Evolutionary conservation across 2,797 vertebrate genomes (phyloP).

Genomic region (Danio jaintianensis): DNA sequence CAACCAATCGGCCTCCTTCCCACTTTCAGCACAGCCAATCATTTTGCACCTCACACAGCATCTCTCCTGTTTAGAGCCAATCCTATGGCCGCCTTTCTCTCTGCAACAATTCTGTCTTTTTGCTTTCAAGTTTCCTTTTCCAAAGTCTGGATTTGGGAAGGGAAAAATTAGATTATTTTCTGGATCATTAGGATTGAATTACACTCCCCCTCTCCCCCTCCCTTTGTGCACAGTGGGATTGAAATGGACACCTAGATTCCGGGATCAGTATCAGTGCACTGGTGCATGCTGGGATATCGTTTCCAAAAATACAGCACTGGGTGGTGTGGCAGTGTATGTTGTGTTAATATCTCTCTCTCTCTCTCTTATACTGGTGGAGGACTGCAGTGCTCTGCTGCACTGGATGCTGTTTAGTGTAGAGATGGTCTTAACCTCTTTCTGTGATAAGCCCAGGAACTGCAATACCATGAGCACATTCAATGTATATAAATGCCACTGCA

Average conservation of each 20-base stretch:
- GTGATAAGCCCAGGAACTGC: slow-evolving; percentile 74
- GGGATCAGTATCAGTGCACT: slow-evolving; percentile 66
- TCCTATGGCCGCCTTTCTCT: slow-evolving; percentile 18
- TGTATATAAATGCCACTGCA: slow-evolving; percentile 30
- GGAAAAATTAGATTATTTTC: slow-evolving; percentile 26
- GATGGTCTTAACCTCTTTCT: slow-evolving; percentile 77
- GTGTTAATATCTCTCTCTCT: slow-evolving; percentile 42
- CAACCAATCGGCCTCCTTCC: slow-evolving; percentile 40
- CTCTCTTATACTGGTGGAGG: background rate
- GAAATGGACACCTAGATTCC: slow-evolving; percentile 70
- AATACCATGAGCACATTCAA: slow-evolving; percentile 65
- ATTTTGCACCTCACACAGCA: background rate
- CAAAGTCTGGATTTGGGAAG: slow-evolving; percentile 3
- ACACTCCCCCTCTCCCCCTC: background rate
- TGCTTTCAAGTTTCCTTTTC: background rate
- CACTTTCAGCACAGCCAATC: slow-evolving; percentile 40
- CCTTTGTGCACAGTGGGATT: slow-evolving; percentile 29
- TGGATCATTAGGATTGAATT: slow-evolving; percentile 40
- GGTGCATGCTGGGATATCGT: slow-evolving; percentile 69
- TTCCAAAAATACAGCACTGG: slow-evolving; percentile 73
- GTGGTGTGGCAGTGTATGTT: slow-evolving; percentile 45
- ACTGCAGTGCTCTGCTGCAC: slow-evolving; percentile 64
- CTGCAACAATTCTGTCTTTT: background rate
- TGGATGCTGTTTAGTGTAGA: slow-evolving; percentile 69
- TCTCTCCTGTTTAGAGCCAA: slow-evolving; percentile 31